Conservation (phyloP, 1,140 invertebrate genomes). For the Lordiphosa collinella region DNA sequence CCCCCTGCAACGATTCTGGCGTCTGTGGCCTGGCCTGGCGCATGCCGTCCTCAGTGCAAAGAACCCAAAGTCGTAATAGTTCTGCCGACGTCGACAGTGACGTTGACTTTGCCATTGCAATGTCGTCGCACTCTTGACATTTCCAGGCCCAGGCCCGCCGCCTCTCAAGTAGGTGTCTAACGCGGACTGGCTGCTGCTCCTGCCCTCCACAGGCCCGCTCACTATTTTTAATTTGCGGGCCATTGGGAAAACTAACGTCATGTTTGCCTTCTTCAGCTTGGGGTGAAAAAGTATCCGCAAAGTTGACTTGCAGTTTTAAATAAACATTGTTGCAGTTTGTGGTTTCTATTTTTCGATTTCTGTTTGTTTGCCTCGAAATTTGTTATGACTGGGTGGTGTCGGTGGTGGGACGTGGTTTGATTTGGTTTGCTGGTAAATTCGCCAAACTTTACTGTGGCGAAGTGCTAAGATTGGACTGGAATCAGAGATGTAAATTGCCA, state of each 20-base stretch:
- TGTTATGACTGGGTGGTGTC: constrained; percentile 20
- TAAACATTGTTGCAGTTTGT: constrained; percentile 42
- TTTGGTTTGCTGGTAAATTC: constrained; percentile 11
- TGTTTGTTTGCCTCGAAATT: constrained; percentile 37
- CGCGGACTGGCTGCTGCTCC: constrained; percentile 25
- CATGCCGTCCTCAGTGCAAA: constrained; percentile 5
- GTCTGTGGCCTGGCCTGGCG: constrained; percentile 10
- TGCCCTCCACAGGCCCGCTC: constrained; percentile 24
- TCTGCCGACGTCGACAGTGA: constrained; percentile 23
- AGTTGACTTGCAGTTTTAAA: constrained; percentile 52
- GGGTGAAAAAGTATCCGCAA: constrained; percentile 22
- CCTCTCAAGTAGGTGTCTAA: constrained; percentile 55
- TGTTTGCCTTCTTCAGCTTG: constrained; percentile 14
- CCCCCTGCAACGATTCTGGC: constrained; percentile 67
- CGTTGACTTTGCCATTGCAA: constrained; percentile 28
- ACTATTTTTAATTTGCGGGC: constrained; percentile 44
- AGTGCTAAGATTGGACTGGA: background rate
- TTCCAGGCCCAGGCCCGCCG: constrained; percentile 15
- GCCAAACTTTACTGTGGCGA: background rate
- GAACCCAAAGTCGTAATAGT: constrained; percentile 39
- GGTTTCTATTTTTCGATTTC: constrained; percentile 2
- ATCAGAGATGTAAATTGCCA: no score
- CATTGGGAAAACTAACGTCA: constrained; percentile 52
- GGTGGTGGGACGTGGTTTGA: constrained; percentile 23
- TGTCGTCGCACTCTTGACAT: constrained; percentile 55